Base-by-base conservation (phyloP, 2,888 invertebrate genomes). In the Morinoia aosen region DNA sequence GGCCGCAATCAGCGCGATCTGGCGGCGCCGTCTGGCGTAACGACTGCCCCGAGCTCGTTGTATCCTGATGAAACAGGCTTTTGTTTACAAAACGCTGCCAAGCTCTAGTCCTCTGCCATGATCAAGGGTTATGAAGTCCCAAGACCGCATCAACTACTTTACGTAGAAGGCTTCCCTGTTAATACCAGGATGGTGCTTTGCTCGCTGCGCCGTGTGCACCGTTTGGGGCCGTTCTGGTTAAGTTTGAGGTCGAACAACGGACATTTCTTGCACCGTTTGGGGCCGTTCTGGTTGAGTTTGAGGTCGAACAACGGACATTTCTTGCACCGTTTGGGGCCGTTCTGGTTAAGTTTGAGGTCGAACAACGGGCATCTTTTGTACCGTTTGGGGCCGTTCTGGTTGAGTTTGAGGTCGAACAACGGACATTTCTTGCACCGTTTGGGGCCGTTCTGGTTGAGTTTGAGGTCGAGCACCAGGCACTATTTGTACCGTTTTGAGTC, bases 51-150 rank as follows among this genome's bases (percentile, higher is more conserved):
- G 0, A 57, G 93, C 57, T 93, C 93, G 93, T 93, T 93, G 56
- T 57, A 57, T 19, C 93, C 57, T 93, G 93, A 93, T 93, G 93
- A 93, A 93, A 93, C 93, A 57, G 93, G 93, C 93, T 93, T 93
- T 93, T 93, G 93, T 57, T 93, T 93, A 57, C 57, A 93, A 93
- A 93, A 57, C 57, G 93, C 48, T 56, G 57, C 57, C 25, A 57
- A 5, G 57, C 48, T 93, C 57, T 48, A 93, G 93, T 56, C 93
- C 93, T 57, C 19, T 56, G 25, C 33, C 33, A 57, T 57, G 93
- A 93, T 93, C 48, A 93, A 93, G 93, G 39, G 93, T 93, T 57
- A 93, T 57, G 93, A 57, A 93, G 93, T 93, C 48, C 57, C 93
- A 16, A 39, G 40, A 76, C 39, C 40, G 90, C 90, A 90, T 14